Evolutionary conservation across 2,888 invertebrate genomes (phyloP), one percentile per base, ranked within the genome.

Genomic region (Melipona bicolor): DNA sequence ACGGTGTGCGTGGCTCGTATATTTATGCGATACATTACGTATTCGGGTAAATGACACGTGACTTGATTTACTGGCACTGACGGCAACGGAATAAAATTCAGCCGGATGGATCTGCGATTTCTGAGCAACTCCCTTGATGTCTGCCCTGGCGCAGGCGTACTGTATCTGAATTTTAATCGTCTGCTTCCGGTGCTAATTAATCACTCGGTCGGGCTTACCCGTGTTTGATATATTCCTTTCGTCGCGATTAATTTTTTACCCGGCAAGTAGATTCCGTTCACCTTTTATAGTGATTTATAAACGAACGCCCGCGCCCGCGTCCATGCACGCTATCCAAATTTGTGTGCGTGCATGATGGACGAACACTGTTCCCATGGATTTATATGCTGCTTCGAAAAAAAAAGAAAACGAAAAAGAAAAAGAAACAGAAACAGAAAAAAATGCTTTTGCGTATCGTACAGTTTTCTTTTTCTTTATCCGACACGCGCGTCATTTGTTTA

Each of bases 1-100:
- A 71, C 84, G 82, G 88, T 89, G 85, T 87, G 89, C 88, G 87
- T 85, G 78, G 88, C 83, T 87, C 90, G 90, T 92, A 91, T 92
- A 92, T 92, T 92, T 92, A 92, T 91, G 90, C 91, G 92, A 91
- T 91, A 91, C 92, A 92, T 93, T 93, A 92, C 92, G 92, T 91
- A 93, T 93, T 92, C 92, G 91, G 91, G 92, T 93, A 93, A 94
- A 93, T 93, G 93, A 93, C 93, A 93, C 93, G 93, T 91, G 91
- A 91, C 92, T 92, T 94, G 93, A 94, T 94, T 94, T 92, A 93
- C 92, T 90, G 91, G 89, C 88, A 86, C 80, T 90, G 90, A 90
- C 91, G 89, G 90, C 83, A 83, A 85, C 88, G 88, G 91, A 92
- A 92, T 92, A 91, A 92, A 92, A 92, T 90, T 90, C 90, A 83